Percentiles rank a stretch among this genome's conserved stretches.
These are phyloP conservation scores for Vultur gryphus DNA, from an alignment of 2,797 vertebrate genomes.

Conservation along the genomic window DNA sequence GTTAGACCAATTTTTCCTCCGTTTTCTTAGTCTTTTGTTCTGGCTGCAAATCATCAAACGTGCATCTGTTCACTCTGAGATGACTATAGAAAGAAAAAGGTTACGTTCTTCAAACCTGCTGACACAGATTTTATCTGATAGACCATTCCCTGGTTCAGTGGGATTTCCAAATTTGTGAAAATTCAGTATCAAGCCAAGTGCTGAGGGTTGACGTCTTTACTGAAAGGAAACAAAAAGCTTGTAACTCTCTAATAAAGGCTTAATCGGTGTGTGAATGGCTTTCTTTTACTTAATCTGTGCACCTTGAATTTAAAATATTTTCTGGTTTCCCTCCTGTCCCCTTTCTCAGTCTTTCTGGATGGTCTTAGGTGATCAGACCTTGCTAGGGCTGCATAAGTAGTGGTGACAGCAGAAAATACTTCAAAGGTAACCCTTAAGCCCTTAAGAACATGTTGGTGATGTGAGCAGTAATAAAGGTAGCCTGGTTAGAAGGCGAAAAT, in stretches of 20 bases:
- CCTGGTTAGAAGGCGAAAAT: not conserved
- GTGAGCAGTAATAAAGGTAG: not conserved
- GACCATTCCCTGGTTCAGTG: not conserved
- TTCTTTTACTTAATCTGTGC: not conserved
- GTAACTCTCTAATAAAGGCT: not conserved
- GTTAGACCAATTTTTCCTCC: conserved; percentile 2
- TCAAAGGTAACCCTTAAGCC: not conserved
- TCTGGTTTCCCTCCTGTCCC: not conserved
- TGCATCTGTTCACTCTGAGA: not conserved
- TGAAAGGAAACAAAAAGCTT: not conserved
- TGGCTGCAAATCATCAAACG: not conserved
- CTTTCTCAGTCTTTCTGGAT: not conserved
- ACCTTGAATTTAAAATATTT: not conserved
- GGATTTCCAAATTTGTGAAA: not conserved
- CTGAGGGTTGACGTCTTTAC: not conserved
- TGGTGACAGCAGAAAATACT: not conserved
- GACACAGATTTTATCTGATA: not conserved
- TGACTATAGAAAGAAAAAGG: not conserved
- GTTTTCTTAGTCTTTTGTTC: conserved; percentile 22
- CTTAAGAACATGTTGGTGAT: not conserved
- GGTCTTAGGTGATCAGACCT: not conserved
- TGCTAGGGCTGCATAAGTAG: not conserved
- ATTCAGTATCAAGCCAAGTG: not conserved
- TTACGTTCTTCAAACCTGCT: not conserved
- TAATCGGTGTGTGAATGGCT: not conserved